A percentile compares a stretch with the other conserved stretches of the same genome.
Evolutionary conservation across 2,113 vertebrate species (phyloP).

Genomic region (Lucifuga dentata): DNA sequence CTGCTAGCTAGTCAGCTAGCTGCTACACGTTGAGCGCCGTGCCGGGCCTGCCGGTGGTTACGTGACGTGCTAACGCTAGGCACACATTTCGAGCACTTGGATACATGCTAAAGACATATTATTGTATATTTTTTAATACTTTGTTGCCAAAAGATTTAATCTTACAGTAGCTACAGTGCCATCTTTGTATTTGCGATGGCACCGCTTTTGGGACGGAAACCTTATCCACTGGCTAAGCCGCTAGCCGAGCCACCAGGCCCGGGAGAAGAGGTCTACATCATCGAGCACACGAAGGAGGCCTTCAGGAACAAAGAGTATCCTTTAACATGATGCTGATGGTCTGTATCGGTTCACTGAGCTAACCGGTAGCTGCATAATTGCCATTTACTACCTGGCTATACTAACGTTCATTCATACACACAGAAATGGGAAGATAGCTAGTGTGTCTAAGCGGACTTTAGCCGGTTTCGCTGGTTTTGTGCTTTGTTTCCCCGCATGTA

Average conservation of each 20-base stretch:
- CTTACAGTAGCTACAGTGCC: slow-evolving; percentile 43
- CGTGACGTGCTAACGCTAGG: slow-evolving; percentile 42
- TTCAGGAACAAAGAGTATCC: slow-evolving; percentile 99
- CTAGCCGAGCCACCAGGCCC: slow-evolving; percentile 86
- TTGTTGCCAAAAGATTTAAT: slow-evolving; percentile 4
- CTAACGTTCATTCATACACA: fast-evolving
- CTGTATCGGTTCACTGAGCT: slow-evolving; percentile 3
- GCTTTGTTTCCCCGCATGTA: slow-evolving; percentile 33
- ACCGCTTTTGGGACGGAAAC: slow-evolving; percentile 95
- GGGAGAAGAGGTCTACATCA: slow-evolving; percentile 89
- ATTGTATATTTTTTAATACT: slow-evolving; percentile 14
- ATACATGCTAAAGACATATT: slow-evolving; percentile 62
- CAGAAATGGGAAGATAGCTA: too few relatives aligned
- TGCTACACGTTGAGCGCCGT: slow-evolving; percentile 70
- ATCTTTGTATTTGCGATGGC: slow-evolving; percentile 85
- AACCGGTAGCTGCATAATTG: not conserved
- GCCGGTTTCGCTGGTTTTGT: slow-evolving; percentile 17
- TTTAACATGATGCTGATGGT: slow-evolving; percentile 60
- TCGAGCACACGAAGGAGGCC: slow-evolving; percentile 95
- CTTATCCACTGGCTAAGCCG: slow-evolving; percentile 92
- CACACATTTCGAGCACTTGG: slow-evolving; percentile 23
- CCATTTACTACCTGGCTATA: not conserved
- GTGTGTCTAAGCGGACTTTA: not conserved
- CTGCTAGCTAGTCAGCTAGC: slow-evolving; percentile 63
- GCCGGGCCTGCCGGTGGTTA: slow-evolving; percentile 77